Evolutionary conservation across 2,888 invertebrate species (phyloP), one percentile per base, ranked within the genome.

Genomic region (Limnephilus marmoratus): DNA sequence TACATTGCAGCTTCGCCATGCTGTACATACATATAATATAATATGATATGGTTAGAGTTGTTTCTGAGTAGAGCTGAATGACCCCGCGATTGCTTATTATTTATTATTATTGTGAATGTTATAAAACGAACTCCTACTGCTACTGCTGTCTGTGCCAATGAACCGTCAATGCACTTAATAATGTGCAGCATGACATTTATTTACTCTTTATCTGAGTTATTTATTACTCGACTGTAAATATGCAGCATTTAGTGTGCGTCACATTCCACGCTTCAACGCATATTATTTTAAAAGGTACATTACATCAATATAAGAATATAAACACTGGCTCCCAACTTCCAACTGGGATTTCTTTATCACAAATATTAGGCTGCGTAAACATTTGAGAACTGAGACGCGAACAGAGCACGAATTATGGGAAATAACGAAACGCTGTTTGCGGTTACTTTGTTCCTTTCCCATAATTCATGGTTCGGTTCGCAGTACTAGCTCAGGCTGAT

Each of bases 81-180:
- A 86, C 86, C 86, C 45, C 34, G n/a, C 15, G 45, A 85, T 86
- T 86, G 31, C 86, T 41, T 80, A 81, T 34, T 37, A 31, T 53
- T 49, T 31, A 29, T 15, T 82, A 31, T 49, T 31, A 29, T 15
- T 82, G 15, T 18, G 13, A 82, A 18, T 34, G 34, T 34, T 82
- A 34, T 31, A 9, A 68, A 68, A 68, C 24, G n/a, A 68, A 68
- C 68, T 24, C 34, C 80, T 37, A 31, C 31, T n/a, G 81, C 80
- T 29, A 3, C 34, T 41, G 41, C 41, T 41, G 34, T 85, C 9
- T 41, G 80, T 81, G 88, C 88, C 88, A 89, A 89, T 89, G 88
- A 89, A 89, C 88, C 34, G 31, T 80, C 80, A 34, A 80, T 89
- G 88, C 81, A 89, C 88, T 87, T 45, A 85, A 85, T 37, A 41